Conservation (phyloP, 2,113 vertebrate species). For the Engystomops pustulosus region DNA sequence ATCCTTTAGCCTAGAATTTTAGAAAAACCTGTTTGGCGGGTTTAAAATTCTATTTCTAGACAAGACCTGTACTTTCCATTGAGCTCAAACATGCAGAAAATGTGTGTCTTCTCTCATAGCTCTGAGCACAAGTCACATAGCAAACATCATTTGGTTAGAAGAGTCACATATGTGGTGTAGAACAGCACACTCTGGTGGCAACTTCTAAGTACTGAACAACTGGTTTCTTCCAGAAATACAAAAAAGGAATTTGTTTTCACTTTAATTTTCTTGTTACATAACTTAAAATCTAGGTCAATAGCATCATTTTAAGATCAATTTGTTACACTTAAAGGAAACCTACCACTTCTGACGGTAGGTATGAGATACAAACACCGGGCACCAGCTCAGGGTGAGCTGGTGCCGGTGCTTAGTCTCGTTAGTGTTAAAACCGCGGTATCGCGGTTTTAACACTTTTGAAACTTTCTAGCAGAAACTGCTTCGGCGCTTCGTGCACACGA, state of each 20-base stretch:
- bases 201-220: background rate
- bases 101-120: slow-evolving; percentile 35
- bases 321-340: too few species aligned
- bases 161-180: slow-evolving; percentile 6
- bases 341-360: too few species aligned
- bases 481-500: too few species aligned
- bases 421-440: too few species aligned
- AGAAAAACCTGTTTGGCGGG: slow-evolving; percentile 20
- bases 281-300: too few species aligned
- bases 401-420: too few species aligned
- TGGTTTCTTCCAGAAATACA: background rate
- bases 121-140: background rate
- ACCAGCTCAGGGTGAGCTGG: too few species aligned
- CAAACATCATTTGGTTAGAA: background rate
- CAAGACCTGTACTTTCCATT: slow-evolving; percentile 54
- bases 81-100: slow-evolving; percentile 57
- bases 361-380: too few species aligned
- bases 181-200: slow-evolving; percentile 46
- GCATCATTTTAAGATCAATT: too few species aligned
- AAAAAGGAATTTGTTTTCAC: too few species aligned
- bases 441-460: too few species aligned
- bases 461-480: too few species aligned
- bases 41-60: slow-evolving; percentile 47
- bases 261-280: background rate
- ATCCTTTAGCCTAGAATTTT: background rate